Base-by-base conservation (phyloP, 2,888 invertebrate genomes). In the Caradrina kadenii region DNA sequence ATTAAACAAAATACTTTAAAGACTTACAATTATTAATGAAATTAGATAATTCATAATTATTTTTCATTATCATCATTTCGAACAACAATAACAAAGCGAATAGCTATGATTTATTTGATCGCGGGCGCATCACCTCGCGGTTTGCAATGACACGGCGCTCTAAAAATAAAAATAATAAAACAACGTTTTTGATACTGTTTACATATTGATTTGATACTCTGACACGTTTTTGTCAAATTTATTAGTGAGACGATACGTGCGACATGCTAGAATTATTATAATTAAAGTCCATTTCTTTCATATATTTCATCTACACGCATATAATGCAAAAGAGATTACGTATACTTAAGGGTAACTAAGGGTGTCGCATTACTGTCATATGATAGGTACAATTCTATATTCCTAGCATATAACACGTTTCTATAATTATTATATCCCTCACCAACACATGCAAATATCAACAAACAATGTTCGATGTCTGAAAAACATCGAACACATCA, bases 31-130 rank as follows among this genome's bases (percentile, higher is more conserved):
- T 39, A 84, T 90, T 86, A 90, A 87, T 91, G 86, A 92, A 92
- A 93, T 93, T 90, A 93, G 93, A 93, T 93, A 93, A 92, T 79
- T 83, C 83, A 83, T 91, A 87, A 86, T 87, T 88, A 87, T 87
- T 88, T 88, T 88, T 81, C 74, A 81, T 84, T 86, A 79, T 62
- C 76, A 83, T 87, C 81, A 90, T 91, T 89, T 91, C 87, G 75
- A 88, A 92, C 92, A 94, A 94, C 95, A 94, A 94, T 92, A 94
- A 94, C 95, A 93, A 93, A 94, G 93, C 92, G 86, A 92, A 90
- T 86, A 89, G 88, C 88, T 87, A 88, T 84, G 83, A 86, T 76
- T 71, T 73, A 71, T 73, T 70, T 22, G 68, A 59, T 76, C 79
- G 74, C 81, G 70, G 70, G 78, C 78, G 78, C 39, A 60, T 31